Evolutionary conservation across 2,113 vertebrate genomes (phyloP).

Genomic region (Stegastes partitus): DNA sequence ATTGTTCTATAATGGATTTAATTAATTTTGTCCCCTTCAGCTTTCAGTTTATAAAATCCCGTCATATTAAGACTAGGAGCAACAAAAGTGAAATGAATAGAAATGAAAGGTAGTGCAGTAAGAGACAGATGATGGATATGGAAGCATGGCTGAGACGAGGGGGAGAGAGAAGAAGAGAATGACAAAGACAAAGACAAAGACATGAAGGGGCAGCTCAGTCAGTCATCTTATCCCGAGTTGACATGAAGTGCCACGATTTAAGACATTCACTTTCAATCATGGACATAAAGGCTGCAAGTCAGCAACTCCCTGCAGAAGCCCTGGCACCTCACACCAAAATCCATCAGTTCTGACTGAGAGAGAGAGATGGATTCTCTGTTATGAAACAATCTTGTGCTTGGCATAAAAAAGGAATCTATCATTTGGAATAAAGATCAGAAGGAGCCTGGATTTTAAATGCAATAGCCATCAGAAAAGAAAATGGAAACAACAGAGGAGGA

Average conservation of each 20-base stretch:
- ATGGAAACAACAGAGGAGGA: background rate
- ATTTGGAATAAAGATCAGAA: constrained; percentile 33
- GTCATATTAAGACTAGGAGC: constrained; percentile 5
- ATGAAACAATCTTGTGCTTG: constrained; percentile 25
- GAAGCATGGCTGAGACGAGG: background rate
- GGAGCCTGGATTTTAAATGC: background rate
- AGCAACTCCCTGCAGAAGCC: constrained; percentile 33
- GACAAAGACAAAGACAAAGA: constrained; percentile 20
- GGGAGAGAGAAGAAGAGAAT: background rate
- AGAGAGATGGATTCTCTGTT: constrained; percentile 18
- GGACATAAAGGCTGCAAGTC: constrained; percentile 35
- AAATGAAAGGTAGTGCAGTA: constrained; percentile 1
- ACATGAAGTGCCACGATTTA: constrained; percentile 42
- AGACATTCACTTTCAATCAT: constrained; percentile 52
- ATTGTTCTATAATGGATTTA: constrained; percentile 1
- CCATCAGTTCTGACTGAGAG: constrained; percentile 47
- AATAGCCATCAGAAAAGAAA: constrained; percentile 11
- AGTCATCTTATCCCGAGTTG: constrained; percentile 8
- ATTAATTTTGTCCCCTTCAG: constrained; percentile 11
- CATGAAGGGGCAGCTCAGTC: constrained; percentile 1
- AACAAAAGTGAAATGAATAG: constrained; percentile 2
- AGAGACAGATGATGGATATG: constrained; percentile 3
- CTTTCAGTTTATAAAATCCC: constrained; percentile 7
- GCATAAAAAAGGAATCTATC: constrained; percentile 24
- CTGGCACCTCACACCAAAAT: constrained; percentile 30